Conservation (phyloP, 2,888 invertebrate species). For the Tolmerus cingulatus region DNA sequence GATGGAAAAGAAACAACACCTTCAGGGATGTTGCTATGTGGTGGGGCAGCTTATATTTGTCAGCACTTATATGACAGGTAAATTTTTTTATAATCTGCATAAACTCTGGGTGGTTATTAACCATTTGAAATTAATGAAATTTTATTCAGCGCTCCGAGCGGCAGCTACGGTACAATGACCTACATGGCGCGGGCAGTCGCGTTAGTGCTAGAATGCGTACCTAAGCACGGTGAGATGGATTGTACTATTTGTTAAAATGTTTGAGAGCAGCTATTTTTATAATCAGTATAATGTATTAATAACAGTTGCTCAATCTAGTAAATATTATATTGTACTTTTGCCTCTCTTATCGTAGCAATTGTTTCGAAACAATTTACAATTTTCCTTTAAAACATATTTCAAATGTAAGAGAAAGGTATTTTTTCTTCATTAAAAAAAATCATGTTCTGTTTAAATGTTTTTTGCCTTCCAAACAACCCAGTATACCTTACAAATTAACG, state of each 20-base stretch:
- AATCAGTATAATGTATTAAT: not conserved
- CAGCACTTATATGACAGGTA: slow-evolving; percentile 90
- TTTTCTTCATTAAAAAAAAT: not conserved
- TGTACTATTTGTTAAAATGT: slow-evolving; percentile 74
- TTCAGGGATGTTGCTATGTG: slow-evolving; percentile 78
- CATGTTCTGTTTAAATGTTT: not conserved
- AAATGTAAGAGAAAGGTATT: not conserved
- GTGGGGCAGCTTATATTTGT: slow-evolving; percentile 94
- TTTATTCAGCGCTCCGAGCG: slow-evolving; percentile 86
- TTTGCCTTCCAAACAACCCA: not conserved
- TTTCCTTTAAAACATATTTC: not conserved
- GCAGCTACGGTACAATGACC: slow-evolving; percentile 97
- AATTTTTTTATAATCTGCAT: not conserved
- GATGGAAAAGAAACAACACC: slow-evolving; percentile 69
- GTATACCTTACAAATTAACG: no score
- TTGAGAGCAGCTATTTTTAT: not conserved
- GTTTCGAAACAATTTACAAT: not conserved
- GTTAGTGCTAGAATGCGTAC: slow-evolving; percentile 75
- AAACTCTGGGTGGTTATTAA: not conserved
- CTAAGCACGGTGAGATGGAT: slow-evolving; percentile 80
- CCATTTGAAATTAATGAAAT: not conserved
- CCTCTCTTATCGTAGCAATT: not conserved
- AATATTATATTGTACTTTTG: not conserved
- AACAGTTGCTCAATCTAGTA: not conserved
- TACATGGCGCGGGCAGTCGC: slow-evolving; percentile 89